Evolutionary conservation across 2,113 vertebrate genomes (phyloP), one percentile per base, ranked within the genome.

Genomic region (Xenopus laevis): DNA sequence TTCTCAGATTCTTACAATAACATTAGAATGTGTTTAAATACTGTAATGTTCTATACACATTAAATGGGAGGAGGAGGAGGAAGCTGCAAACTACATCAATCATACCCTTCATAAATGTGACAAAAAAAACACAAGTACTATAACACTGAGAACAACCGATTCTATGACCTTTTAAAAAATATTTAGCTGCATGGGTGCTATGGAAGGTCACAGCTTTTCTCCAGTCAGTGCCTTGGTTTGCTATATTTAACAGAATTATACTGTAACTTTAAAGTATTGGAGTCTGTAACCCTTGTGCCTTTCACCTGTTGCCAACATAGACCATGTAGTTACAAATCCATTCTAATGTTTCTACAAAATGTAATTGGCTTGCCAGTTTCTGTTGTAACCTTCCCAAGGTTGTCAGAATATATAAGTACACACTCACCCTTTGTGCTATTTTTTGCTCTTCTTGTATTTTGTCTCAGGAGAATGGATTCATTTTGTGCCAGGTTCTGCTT

Each of bases 371-470:
- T 57, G 58, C 65, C 65, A 62, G 73, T 44, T 63, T 52, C 47
- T 52, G 16, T 74, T 15, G 45, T 68, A 62, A 61, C 72, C 72
- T 69, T 63, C 65, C 13, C 47, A 76, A 53, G 66, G 66, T 69
- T 76, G 73, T 76, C 65, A 76, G 59, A 76, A 76, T 76, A 69
- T 69, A 76, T 17, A 76, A 63, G 66, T 63, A 69, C 66, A 63
- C 60, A 68, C n/a, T 69, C 66, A n/a, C 66, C 66, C 59, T 69
- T 52, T 64, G 58, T 23, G 58, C 65, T 76, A 63, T 69, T 45
- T 66, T 60, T 40, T 79, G 57, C 65, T 64, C 23, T 10, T 44
- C 62, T 66, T 57, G 40, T 40, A 57, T 58, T 68, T 63, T 6
- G 15, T 68, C 65, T 62, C 65, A 16, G 21, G 71, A 73, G 76